Percentiles rank a stretch among this genome's conserved stretches.
phyloP scores from a whole-genome alignment of 2,888 invertebrate species.

The Caenorhabditis angaria region DNA sequence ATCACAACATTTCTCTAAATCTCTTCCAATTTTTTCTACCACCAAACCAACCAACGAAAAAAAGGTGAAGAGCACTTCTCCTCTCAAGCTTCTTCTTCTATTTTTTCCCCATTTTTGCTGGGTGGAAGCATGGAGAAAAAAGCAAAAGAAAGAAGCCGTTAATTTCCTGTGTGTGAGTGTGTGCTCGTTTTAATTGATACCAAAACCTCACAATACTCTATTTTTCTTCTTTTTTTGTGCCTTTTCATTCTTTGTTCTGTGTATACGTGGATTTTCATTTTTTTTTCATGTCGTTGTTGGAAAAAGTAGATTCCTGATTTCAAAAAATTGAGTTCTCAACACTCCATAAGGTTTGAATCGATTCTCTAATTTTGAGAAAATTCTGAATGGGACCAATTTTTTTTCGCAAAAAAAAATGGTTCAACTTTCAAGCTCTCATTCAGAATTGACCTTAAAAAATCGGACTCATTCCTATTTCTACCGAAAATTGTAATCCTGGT shows the following conservation, averaged over 20 bases:
- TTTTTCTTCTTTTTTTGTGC: not conserved
- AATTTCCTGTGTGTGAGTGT: slow-evolving; percentile 1
- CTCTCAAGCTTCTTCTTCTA: not conserved
- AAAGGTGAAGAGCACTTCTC: slow-evolving; percentile 4
- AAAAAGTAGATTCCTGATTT: too few relatives aligned
- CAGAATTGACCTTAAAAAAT: too few relatives aligned
- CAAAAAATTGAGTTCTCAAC: too few relatives aligned
- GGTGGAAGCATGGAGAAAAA: not conserved
- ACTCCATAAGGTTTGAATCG: too few relatives aligned
- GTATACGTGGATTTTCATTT: too few relatives aligned
- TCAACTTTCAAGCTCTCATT: too few relatives aligned
- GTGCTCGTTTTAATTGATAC: slow-evolving; percentile 2
- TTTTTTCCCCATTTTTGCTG: not conserved
- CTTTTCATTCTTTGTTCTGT: not conserved
- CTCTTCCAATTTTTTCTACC: too few relatives aligned
- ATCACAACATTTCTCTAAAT: not conserved
- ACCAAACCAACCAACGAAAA: not conserved
- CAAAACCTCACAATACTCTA: not conserved
- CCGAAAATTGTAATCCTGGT: too few relatives aligned
- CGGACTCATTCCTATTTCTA: too few relatives aligned
- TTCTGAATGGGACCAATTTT: too few relatives aligned
- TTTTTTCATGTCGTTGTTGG: not conserved
- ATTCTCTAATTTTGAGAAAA: too few relatives aligned
- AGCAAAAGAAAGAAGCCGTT: not conserved
- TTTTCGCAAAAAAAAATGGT: too few relatives aligned